phyloP scores from a whole-genome alignment of 2,797 vertebrate genomes.

The Pempheris klunzingeri region DNA sequence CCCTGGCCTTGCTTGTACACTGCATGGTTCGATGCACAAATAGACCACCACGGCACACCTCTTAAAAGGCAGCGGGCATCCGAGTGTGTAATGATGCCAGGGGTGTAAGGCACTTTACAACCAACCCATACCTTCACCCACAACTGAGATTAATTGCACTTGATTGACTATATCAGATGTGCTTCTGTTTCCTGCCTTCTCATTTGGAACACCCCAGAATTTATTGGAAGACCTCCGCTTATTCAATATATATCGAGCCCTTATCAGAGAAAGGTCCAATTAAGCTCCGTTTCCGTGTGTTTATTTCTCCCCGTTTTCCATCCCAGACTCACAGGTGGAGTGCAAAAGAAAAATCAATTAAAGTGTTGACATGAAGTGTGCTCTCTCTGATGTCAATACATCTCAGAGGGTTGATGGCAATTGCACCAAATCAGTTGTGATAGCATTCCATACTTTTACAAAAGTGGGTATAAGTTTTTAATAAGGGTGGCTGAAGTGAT shows the following conservation, averaged over 20 bases:
- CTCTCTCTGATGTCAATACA: constrained; percentile 14
- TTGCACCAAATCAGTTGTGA: neutral
- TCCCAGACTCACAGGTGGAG: constrained; percentile 21
- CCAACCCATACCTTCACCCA: constrained; percentile 71
- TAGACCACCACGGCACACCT: constrained; percentile 71
- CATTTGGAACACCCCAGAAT: constrained; percentile 66
- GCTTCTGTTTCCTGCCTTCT: constrained; percentile 59
- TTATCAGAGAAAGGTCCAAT: constrained; percentile 71
- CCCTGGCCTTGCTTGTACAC: constrained; percentile 80
- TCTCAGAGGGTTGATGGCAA: neutral
- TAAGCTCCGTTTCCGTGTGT: constrained; percentile 64
- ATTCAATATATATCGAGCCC: constrained; percentile 76
- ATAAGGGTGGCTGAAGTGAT: neutral
- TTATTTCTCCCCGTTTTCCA: constrained; percentile 44
- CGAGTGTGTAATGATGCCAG: constrained; percentile 78
- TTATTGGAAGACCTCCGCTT: constrained; percentile 70
- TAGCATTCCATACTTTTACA: neutral
- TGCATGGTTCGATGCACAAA: constrained; percentile 79
- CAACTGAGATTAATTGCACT: constrained; percentile 82
- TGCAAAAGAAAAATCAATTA: constrained; percentile 30
- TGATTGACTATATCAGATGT: constrained; percentile 81
- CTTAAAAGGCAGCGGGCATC: constrained; percentile 75
- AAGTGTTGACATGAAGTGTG: constrained; percentile 34
- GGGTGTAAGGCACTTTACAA: constrained; percentile 73
- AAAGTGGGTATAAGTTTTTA: too few relatives aligned